Evolutionary conservation across 1,140 invertebrate genomes (phyloP).

Genomic region (Halictus rubicundus): DNA sequence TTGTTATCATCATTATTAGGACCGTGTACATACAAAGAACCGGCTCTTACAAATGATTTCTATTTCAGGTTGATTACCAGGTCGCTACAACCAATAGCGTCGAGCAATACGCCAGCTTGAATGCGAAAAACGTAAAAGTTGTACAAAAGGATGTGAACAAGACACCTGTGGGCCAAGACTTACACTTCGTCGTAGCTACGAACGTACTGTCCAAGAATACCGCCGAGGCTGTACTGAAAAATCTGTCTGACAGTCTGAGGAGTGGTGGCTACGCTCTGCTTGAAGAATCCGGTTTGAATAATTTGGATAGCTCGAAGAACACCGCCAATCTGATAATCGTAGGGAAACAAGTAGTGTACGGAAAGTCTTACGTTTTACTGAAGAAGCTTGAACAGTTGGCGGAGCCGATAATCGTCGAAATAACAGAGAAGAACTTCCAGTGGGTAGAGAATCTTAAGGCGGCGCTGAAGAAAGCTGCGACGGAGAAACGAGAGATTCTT

Average conservation of each 20-base stretch:
- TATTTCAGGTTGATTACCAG: constrained; percentile 73
- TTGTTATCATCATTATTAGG: no score
- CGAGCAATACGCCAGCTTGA: constrained; percentile 79
- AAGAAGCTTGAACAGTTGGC: constrained; percentile 77
- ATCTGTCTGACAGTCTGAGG: constrained; percentile 84
- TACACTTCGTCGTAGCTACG: constrained; percentile 84
- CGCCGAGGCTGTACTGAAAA: constrained; percentile 76
- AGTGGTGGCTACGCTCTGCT: constrained; percentile 89
- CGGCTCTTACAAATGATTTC: neutral
- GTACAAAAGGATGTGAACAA: constrained; percentile 80
- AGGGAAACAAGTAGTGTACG: constrained; percentile 81
- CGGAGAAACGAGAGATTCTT: constrained; percentile 84
- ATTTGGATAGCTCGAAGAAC: constrained; percentile 58
- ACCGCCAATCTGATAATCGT: constrained; percentile 79
- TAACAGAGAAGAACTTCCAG: constrained; percentile 85
- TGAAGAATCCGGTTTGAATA: constrained; percentile 85
- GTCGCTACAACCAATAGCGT: constrained; percentile 68
- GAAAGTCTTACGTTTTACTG: constrained; percentile 83
- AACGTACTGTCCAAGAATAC: constrained; percentile 81
- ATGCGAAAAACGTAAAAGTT: constrained; percentile 82
- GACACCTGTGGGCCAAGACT: constrained; percentile 83
- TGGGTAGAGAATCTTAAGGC: constrained; percentile 93
- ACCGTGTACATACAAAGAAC: no score
- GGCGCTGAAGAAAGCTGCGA: constrained; percentile 83
- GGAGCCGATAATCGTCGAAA: constrained; percentile 81